These are phyloP conservation scores for Bujurquina vittata DNA, from an alignment of 2,113 vertebrate genomes.

Conservation along the genomic window DNA sequence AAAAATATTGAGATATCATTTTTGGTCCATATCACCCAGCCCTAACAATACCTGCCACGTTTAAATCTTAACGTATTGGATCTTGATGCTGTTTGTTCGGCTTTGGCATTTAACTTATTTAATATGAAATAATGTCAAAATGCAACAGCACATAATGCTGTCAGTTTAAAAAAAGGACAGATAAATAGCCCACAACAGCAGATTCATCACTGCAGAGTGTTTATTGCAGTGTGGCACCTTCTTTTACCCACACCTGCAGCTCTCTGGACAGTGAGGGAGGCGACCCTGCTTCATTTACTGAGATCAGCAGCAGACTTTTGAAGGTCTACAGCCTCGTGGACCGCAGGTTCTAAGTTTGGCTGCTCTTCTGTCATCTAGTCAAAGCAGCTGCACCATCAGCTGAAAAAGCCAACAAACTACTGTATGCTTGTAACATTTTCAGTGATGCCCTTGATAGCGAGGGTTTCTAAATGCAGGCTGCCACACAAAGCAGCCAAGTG, in stretches of 20 bases:
- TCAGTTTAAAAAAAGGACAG: neutral
- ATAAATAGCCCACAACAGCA: neutral
- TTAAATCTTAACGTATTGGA: accelerated
- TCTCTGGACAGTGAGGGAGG: neutral
- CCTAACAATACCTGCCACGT: neutral
- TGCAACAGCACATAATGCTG: neutral
- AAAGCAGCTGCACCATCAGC: neutral
- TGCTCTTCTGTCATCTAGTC: neutral
- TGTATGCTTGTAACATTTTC: neutral
- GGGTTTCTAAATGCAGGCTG: neutral
- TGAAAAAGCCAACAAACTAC: neutral
- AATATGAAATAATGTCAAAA: neutral
- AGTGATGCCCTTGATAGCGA: neutral
- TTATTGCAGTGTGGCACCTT: no score
- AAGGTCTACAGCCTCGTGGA: neutral
- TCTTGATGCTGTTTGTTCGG: neutral
- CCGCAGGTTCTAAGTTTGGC: neutral
- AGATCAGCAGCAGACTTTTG: neutral
- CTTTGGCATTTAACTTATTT: neutral
- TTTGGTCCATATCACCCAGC: no score
- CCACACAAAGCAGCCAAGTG: no score
- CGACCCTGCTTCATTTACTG: neutral
- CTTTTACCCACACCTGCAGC: neutral
- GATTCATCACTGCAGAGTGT: neutral
- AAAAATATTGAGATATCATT: no score